These are phyloP conservation scores for Sarcophaga carnaria DNA, from an alignment of 2,888 invertebrate species.

Conservation along the genomic window DNA sequence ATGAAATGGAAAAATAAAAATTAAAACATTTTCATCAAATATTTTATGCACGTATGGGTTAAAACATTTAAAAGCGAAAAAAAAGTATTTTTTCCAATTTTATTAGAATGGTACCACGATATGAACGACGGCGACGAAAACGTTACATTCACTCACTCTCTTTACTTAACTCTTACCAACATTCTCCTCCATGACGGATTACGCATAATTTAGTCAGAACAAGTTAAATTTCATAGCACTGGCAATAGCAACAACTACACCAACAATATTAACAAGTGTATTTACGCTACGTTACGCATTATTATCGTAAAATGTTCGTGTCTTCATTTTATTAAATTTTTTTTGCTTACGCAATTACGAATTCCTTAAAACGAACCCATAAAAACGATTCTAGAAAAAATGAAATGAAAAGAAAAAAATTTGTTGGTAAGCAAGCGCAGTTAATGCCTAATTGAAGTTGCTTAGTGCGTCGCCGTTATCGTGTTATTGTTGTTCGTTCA, in stretches of 20 bases:
- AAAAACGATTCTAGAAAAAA: slow-evolving; percentile 18
- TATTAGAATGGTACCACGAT: not conserved
- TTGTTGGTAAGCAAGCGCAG: slow-evolving; percentile 39
- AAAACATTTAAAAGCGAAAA: slow-evolving; percentile 74
- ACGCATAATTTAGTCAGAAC: slow-evolving; percentile 44
- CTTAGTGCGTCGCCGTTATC: slow-evolving; percentile 12
- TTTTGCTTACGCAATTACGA: slow-evolving; percentile 9
- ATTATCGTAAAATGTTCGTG: slow-evolving; percentile 11
- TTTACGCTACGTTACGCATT: slow-evolving; percentile 50
- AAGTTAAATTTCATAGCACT: no score
- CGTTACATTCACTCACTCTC: not conserved
- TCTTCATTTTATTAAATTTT: not conserved
- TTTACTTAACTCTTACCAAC: no score
- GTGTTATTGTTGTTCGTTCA: not conserved
- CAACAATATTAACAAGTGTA: slow-evolving; percentile 30
- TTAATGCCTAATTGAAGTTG: slow-evolving; percentile 35
- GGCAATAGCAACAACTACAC: slow-evolving; percentile 5
- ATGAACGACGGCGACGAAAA: not conserved
- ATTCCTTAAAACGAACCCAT: slow-evolving; percentile 32
- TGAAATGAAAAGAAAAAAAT: slow-evolving; percentile 3
- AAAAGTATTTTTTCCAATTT: not conserved
- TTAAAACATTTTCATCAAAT: slow-evolving; percentile 45
- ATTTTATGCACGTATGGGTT: slow-evolving; percentile 76
- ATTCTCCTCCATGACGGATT: not conserved
- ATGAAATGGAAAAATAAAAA: not conserved